Percentiles rank a stretch among this genome's conserved stretches.
Evolutionary conservation across 2,797 vertebrate species (phyloP).

Genomic region (Balearica regulorum): DNA sequence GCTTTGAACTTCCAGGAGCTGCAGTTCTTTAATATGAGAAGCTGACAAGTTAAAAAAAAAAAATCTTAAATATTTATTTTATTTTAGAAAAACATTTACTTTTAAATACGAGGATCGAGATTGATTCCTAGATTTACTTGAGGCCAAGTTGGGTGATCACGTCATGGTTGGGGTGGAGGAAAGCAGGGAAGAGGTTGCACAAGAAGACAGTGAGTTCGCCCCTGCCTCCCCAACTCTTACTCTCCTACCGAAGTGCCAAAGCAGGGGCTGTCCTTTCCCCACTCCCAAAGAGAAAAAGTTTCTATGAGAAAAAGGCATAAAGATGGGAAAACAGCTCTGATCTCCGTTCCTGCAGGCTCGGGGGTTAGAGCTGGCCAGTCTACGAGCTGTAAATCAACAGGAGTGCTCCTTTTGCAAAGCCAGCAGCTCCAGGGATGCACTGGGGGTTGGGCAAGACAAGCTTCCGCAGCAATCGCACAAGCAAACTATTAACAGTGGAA

Average conservation of each 20-base stretch:
- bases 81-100: neutral
- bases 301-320: neutral
- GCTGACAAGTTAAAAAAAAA: neutral
- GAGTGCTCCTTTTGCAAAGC: neutral
- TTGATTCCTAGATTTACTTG: neutral
- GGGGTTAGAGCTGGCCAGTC: neutral
- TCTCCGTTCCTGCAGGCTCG: neutral
- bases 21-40: neutral
- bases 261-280: neutral
- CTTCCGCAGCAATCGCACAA: neutral
- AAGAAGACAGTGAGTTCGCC: neutral
- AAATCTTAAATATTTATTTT: neutral
- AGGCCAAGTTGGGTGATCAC: neutral
- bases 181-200: neutral
- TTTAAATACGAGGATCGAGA: neutral
- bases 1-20: neutral
- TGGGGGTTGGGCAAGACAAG: neutral
- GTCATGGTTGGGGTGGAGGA: neutral
- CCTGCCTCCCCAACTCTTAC: fast-evolving
- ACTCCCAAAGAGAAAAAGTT: neutral
- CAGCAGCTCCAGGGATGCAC: fast-evolving
- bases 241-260: neutral
- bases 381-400: neutral
- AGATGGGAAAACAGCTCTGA: neutral
- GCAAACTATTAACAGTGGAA: neutral